Conservation (phyloP, 2,888 invertebrate genomes). For the Orthonychiurus folsomi region DNA sequence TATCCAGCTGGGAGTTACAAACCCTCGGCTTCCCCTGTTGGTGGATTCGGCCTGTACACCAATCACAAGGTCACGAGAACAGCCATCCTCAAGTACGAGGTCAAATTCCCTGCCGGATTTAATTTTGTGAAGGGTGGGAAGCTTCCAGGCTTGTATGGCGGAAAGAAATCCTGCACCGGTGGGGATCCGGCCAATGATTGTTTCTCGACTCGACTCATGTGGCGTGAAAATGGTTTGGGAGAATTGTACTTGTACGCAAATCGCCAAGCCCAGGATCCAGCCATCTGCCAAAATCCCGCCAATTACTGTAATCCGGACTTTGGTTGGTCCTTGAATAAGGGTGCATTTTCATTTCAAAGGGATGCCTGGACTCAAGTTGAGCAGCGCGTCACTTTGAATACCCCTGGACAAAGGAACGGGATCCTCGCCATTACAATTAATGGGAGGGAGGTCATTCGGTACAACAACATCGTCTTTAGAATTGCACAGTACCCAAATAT, state of each 20-base stretch:
- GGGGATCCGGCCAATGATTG: constrained; percentile 29
- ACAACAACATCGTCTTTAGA: constrained; percentile 27
- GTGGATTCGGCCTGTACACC: constrained; percentile 34
- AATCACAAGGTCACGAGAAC: constrained; percentile 25
- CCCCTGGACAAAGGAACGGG: constrained; percentile 25
- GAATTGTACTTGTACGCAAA: constrained; percentile 34
- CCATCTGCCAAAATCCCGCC: constrained; percentile 28
- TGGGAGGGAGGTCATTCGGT: constrained; percentile 25
- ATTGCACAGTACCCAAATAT: constrained; percentile 25
- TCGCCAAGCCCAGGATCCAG: constrained; percentile 33
- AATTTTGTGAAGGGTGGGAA: constrained; percentile 32
- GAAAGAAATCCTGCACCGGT: constrained; percentile 25
- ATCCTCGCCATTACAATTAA: constrained; percentile 22
- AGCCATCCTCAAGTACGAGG: constrained; percentile 29
- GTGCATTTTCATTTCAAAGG: constrained; percentile 23
- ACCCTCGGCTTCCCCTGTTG: constrained; percentile 22
- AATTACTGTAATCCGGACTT: constrained; percentile 32
- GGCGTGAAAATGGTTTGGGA: constrained; percentile 26
- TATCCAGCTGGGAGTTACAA: constrained; percentile 32
- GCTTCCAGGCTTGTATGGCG: constrained; percentile 31
- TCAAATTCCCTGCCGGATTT: constrained; percentile 30
- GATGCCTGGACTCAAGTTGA: constrained; percentile 25
- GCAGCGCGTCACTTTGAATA: constrained; percentile 20
- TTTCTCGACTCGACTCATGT: constrained; percentile 28
- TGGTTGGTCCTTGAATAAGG: constrained; percentile 33